Evolutionary conservation across 2,113 vertebrate genomes (phyloP).

Genomic region (Labeo rohita): DNA sequence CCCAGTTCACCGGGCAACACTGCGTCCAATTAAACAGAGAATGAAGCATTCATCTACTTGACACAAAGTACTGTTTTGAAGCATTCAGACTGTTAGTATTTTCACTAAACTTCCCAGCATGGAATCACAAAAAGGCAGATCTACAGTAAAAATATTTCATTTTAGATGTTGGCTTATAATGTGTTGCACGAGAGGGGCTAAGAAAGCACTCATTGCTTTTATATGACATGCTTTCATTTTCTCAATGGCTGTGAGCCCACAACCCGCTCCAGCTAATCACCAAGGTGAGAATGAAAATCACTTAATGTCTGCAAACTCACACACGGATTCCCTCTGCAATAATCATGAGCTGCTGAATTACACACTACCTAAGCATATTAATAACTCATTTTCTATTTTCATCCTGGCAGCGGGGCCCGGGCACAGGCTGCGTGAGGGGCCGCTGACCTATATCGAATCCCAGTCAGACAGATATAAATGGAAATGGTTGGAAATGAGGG

Average conservation of each 20-base stretch:
- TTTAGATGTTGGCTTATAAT: not conserved
- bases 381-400: slow-evolving; percentile 38
- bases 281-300: slow-evolving; percentile 37
- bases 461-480: slow-evolving; percentile 25
- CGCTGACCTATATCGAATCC: slow-evolving; percentile 22
- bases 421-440: not conserved
- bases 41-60: slow-evolving; percentile 9
- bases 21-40: not conserved
- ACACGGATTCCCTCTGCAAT: slow-evolving; percentile 25
- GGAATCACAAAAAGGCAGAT: not conserved
- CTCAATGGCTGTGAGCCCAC: not conserved
- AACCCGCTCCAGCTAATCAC: not conserved
- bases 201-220: not conserved
- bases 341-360: slow-evolving; percentile 34
- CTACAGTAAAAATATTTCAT: not conserved
- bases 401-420: not conserved
- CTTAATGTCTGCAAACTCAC: slow-evolving; percentile 28
- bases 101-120: slow-evolving; percentile 1
- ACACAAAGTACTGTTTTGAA: not conserved
- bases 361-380: slow-evolving; percentile 31
- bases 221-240: slow-evolving; percentile 8
- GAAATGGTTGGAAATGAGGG: slow-evolving; percentile 34
- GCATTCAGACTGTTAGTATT: not conserved
- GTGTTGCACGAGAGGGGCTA: not conserved
- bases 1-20: not conserved